Base-by-base conservation (phyloP, 2,113 vertebrate species). In the Rhinogobius similis region DNA sequence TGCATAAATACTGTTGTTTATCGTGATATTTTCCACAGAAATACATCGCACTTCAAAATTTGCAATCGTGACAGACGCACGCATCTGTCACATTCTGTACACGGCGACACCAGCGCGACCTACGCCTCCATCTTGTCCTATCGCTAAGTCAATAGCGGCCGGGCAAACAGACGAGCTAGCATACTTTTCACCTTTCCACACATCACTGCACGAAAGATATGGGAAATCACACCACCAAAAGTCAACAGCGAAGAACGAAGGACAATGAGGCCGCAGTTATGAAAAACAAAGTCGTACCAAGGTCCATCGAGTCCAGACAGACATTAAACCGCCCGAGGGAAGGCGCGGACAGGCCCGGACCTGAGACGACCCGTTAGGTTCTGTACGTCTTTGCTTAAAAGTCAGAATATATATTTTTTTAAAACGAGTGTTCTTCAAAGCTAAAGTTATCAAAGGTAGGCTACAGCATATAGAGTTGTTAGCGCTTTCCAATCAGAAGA, bases 101-200 rank as follows among this genome's bases (percentile, higher is more conserved):
- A 58, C 90, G 85, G 86, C 66, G 67, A 83, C 87, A 76, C 74
- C 64, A 89, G 0, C 29, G 24, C 13, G 81, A 83, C 87, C 78
- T 87, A 93, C 84, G 89, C 86, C 86, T 85, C 87, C 79, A 71
- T 88, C 76, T 90, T 82, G 82, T 32, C 88, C 76, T 88, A 91
- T 92, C 89, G 8, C 91, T 93, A 92, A 94, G 95, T 94, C 94
- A 96, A 95, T 75, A 90, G 46, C 70, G 18, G 65, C 61, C 46
- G 18, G 20, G 83, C 76, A 88, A 92, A 86, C 81, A 94, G 87
- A 65, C 80, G 91, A 85, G 80, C 83, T 75, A 70, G 79, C 41
- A 67, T 91, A 81, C 88, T 85, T 90, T 91, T 90, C 84, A 41
- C 77, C 85, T 92, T 78, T 92, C 87, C 89, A 90, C 79, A 91